These are phyloP conservation scores for Acrobasis consociella DNA, from an alignment of 2,888 invertebrate species.

Conservation along the genomic window DNA sequence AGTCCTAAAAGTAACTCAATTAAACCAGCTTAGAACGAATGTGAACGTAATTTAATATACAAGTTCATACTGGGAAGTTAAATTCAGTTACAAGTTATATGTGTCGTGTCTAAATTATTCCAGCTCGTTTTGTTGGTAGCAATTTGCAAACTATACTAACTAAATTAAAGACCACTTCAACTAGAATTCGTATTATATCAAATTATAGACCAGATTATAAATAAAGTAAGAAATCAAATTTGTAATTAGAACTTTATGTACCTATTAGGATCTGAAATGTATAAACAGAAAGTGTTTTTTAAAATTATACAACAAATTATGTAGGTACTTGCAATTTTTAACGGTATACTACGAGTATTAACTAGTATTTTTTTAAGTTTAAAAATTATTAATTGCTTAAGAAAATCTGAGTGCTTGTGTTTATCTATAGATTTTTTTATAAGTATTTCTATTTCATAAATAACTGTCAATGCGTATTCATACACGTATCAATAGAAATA, in stretches of 20 bases:
- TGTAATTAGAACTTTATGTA: background rate
- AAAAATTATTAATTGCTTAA: background rate
- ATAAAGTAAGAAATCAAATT: background rate
- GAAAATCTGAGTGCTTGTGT: background rate
- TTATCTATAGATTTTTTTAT: background rate
- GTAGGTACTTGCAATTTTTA: too few relatives aligned
- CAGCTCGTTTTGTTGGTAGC: conserved; percentile 2
- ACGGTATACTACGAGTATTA: too few relatives aligned
- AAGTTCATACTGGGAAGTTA: background rate
- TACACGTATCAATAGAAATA: conserved; percentile 38
- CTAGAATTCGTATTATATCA: background rate
- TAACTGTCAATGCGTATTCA: conserved; percentile 5
- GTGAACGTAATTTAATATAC: background rate
- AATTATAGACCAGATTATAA: background rate
- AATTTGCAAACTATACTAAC: conserved; percentile 3
- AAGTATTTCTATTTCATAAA: background rate
- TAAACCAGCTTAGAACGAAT: background rate
- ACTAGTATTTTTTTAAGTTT: too few relatives aligned
- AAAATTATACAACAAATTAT: too few relatives aligned
- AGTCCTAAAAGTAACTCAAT: background rate
- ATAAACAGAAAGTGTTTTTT: background rate
- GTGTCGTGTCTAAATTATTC: background rate
- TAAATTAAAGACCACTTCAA: conserved; percentile 5
- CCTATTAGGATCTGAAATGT: background rate
- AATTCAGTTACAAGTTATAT: background rate